Conservation (phyloP, 2,888 invertebrate species). For the Drosophila planitibia region DNA sequence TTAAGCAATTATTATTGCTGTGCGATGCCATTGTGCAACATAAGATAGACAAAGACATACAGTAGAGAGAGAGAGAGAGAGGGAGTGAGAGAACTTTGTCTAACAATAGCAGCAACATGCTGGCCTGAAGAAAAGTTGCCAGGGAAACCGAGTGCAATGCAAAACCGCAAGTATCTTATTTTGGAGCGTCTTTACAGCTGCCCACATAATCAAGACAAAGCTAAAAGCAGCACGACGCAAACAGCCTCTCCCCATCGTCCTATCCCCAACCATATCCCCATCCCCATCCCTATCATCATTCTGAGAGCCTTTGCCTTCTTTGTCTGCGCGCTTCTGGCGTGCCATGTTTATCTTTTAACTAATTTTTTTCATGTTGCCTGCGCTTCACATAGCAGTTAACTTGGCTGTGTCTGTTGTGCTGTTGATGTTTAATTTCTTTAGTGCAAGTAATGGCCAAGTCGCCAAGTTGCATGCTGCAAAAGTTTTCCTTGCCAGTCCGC, state of each 20-base stretch:
- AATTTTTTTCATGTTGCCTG: conserved; percentile 76
- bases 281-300: conserved; percentile 8
- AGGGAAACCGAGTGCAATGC: conserved; percentile 37
- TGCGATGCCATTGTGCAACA: conserved; percentile 69
- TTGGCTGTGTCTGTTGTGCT: conserved; percentile 51
- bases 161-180: conserved; percentile 74
- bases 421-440: conserved; percentile 75
- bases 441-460: conserved; percentile 76
- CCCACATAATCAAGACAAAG: conserved; percentile 80
- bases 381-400: conserved; percentile 63
- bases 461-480: conserved; percentile 73
- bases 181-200: conserved; percentile 50
- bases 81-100: conserved; percentile 30
- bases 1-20: conserved; percentile 72
- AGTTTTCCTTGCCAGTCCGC: conserved; percentile 51
- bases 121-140: conserved; percentile 51
- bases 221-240: conserved; percentile 61
- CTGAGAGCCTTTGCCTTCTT: conserved; percentile 48
- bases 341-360: conserved; percentile 81
- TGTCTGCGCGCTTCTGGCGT: conserved; percentile 74
- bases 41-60: conserved; percentile 22
- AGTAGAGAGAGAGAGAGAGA: not conserved
- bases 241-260: conserved; percentile 1
- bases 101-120: conserved; percentile 26
- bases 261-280: not conserved